Evolutionary conservation across 2,888 invertebrate species (phyloP).

Genomic region (Brachypterus glaber): DNA sequence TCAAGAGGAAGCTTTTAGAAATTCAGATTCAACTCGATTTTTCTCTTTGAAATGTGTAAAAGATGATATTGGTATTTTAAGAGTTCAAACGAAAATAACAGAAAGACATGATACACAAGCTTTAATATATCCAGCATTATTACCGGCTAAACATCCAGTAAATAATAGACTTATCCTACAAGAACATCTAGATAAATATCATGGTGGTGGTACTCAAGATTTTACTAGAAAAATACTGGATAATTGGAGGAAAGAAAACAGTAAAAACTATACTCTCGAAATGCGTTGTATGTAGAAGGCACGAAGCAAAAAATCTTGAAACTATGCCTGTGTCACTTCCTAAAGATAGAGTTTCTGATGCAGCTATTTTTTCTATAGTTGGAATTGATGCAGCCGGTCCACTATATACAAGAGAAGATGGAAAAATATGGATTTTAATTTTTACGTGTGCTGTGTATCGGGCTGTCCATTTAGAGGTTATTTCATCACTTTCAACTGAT

Average conservation of each 20-base stretch:
- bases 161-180: too few relatives aligned
- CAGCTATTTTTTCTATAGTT: conserved; percentile 24
- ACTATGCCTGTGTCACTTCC: conserved; percentile 24
- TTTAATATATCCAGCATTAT: too few relatives aligned
- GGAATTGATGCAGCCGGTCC: conserved; percentile 36
- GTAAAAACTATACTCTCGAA: conserved; percentile 11
- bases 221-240: conserved; percentile 17
- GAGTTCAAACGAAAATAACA: conserved; percentile 3
- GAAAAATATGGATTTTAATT: conserved; percentile 30
- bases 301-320: conserved; percentile 16
- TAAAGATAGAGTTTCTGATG: conserved; percentile 24
- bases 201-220: conserved; percentile 13
- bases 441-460: conserved; percentile 35
- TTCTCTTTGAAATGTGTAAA: too few relatives aligned
- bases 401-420: conserved; percentile 22
- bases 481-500: conserved; percentile 24
- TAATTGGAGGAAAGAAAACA: conserved; percentile 14
- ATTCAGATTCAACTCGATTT: too few relatives aligned
- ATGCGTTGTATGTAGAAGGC: conserved; percentile 18
- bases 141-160: too few relatives aligned
- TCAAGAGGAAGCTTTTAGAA: too few relatives aligned
- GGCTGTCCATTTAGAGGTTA: conserved; percentile 35
- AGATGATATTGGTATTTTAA: conserved; percentile 5
- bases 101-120: conserved; percentile 7
- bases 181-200: too few relatives aligned